phyloP scores from a whole-genome alignment of 1,140 invertebrate genomes.

The roundworm (Caenorhabditis elegans) region WBcel235 BX284602.5:3977501-3978000 shows the following conservation, averaged over 20 bases:
- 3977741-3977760: constrained; percentile 45
- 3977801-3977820: background rate
- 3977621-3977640: constrained; percentile 53
- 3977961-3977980: background rate
- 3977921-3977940: constrained; percentile 50
- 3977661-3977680: constrained; percentile 53
- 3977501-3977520: constrained; percentile 27
- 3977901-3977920: constrained; percentile 48
- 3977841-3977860: no score
- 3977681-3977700: constrained; percentile 49
- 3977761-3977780: constrained; percentile 51
- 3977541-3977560: no score
- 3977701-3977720: constrained; percentile 51
- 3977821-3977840: no score
- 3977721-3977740: constrained; percentile 49
- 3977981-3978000: background rate
- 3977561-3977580: no score
- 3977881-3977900: background rate
- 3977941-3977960: background rate
- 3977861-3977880: background rate
- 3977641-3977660: constrained; percentile 52
- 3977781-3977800: constrained; percentile 37
- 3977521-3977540: no score
- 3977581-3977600: constrained; percentile 29
- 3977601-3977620: constrained; percentile 47